Evolutionary conservation across 2,113 vertebrate genomes (phyloP), one percentile per base, ranked within the genome.

Genomic region (Alligator sinensis): DNA sequence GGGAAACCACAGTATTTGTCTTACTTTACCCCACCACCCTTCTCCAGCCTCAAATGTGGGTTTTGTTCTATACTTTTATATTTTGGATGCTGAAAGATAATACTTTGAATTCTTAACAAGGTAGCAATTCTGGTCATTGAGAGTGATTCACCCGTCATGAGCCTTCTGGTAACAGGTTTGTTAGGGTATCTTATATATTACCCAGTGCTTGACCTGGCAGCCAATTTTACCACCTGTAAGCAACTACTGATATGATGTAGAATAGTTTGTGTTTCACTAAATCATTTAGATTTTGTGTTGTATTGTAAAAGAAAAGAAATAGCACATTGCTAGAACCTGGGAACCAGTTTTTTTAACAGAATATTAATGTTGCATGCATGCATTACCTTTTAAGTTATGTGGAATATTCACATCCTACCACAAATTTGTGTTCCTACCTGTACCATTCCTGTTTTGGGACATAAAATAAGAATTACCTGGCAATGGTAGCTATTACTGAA

Each of bases 1-100:
- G 79, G 72, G 30, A 92, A 78, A 82, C 91, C 91, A 19, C 87
- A 91, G 28, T n/a, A 74, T 80, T 18, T 28, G 18, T 59, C 14
- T 95, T 11, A n/a, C 28, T 83, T 81, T 59, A 57, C 47, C 47
- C 47, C 47, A 68, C 84, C 76, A 3, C 54, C 38, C 81, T 21
- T 85, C 82, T 94, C 87, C 87, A 94, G 54, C 77, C 82, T 91
- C 68, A 68, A 34, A 68, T 30, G n/a, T 68, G 81, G 72, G 80
- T 93, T 24, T 84, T 82, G 82, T 63, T 80, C 85, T 61, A 70
- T 57, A 80, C 82, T 76, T 84, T 87, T 70, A 9, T 68, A 60
- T 30, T 25, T 89, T 61, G 84, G 68, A 83, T 88, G 77, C 14
- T 86, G 63, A 89, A 86, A 25, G 47, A 10, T 21, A 78, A 15